These are phyloP conservation scores for Epinephelus lanceolatus DNA, from an alignment of 2,113 vertebrate species.

Conservation along the genomic window DNA sequence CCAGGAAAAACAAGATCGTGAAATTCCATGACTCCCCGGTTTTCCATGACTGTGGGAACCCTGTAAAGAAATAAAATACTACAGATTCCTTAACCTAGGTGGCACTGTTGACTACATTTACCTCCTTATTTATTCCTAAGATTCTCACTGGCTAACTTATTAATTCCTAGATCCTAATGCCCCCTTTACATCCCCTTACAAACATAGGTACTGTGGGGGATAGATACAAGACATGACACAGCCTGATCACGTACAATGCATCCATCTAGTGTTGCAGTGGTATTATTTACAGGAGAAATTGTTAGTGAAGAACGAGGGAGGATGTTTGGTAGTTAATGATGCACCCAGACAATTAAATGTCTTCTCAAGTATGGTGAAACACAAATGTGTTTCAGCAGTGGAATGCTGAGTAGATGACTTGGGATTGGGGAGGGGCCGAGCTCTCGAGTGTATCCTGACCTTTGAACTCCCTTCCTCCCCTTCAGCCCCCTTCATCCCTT, in stretches of 20 bases:
- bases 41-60: no score
- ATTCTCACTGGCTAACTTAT: no score
- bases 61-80: no score
- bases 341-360: neutral
- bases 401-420: neutral
- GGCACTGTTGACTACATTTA: no score
- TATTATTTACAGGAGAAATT: neutral
- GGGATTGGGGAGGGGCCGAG: neutral
- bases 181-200: no score
- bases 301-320: neutral
- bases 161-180: no score
- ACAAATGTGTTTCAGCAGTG: neutral
- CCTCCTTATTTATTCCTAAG: no score
- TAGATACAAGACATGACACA: neutral
- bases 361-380: neutral
- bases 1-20: no score
- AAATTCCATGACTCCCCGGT: no score
- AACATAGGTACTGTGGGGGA: no score
- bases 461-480: neutral
- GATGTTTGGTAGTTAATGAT: neutral
- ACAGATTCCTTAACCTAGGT: no score
- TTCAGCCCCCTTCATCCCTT: neutral
- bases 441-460: neutral
- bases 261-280: neutral
- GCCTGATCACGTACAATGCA: neutral